phyloP scores from a whole-genome alignment of 1,140 invertebrate species.

The Drosophila bocqueti region DNA sequence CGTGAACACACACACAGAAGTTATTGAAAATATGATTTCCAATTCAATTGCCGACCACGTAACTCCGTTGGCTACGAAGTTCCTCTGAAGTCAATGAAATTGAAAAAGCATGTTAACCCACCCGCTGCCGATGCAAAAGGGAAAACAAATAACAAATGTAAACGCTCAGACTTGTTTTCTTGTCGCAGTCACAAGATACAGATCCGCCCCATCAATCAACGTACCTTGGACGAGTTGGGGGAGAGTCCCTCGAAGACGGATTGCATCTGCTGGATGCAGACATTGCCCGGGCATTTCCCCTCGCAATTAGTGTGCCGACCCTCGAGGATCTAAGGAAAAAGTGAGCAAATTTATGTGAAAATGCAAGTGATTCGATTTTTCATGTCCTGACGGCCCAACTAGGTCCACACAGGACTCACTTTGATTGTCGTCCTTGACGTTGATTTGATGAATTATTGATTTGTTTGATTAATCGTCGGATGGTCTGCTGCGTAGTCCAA shows the following conservation, averaged over 20 bases:
- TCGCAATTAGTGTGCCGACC: conserved; percentile 36
- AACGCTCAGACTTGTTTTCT: conserved; percentile 10
- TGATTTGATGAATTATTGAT: conserved; percentile 81
- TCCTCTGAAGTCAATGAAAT: conserved; percentile 32
- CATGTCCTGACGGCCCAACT: conserved; percentile 35
- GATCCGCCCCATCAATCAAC: conserved; percentile 38
- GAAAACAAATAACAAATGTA: conserved; percentile 41
- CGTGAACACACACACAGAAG: conserved; percentile 7
- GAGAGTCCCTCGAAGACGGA: conserved; percentile 21
- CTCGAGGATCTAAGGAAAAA: conserved; percentile 18
- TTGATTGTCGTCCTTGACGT: conserved; percentile 56
- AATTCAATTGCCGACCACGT: conserved; percentile 49
- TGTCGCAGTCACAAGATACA: conserved; percentile 25
- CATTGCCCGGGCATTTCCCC: conserved; percentile 5
- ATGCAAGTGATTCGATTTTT: conserved; percentile 76
- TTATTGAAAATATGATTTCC: conserved; percentile 57
- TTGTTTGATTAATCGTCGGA: conserved; percentile 73
- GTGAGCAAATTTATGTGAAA: conserved; percentile 71
- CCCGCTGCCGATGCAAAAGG: neutral
- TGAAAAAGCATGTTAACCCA: conserved; percentile 22
- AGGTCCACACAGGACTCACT: conserved; percentile 4
- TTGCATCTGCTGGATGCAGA: conserved; percentile 47
- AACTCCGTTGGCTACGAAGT: conserved; percentile 12
- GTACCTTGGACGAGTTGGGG: neutral
- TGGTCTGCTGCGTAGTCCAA: conserved; percentile 15